Percentiles rank a stretch among this genome's conserved stretches.
phyloP scores from a whole-genome alignment of 2,888 invertebrate genomes.

The Trichopria drosophilae region DNA sequence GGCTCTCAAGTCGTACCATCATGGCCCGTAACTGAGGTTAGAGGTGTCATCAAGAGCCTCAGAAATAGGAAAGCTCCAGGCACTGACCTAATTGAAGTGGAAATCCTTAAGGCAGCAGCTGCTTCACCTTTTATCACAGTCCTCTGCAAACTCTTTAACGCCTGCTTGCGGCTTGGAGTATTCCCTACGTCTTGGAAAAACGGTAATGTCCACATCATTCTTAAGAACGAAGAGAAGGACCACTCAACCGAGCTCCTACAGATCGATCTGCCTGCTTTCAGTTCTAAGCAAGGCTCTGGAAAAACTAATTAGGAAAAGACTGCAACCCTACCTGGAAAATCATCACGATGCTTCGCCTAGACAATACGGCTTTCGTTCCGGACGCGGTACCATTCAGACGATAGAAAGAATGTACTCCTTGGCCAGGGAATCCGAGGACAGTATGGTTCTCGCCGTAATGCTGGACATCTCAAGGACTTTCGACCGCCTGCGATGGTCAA shows the following conservation, averaged over 20 bases:
- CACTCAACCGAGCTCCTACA: slow-evolving; percentile 23
- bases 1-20: too few relatives aligned
- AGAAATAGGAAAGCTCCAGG: slow-evolving; percentile 31
- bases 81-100: slow-evolving; percentile 29
- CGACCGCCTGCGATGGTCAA: too few relatives aligned
- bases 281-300: slow-evolving; percentile 29
- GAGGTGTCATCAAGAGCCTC: slow-evolving; percentile 5
- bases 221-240: slow-evolving; percentile 26
- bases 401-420: too few relatives aligned
- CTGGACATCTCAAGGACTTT: too few relatives aligned
- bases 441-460: too few relatives aligned
- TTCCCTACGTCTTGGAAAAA: slow-evolving; percentile 33
- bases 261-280: slow-evolving; percentile 25
- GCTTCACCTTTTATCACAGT: too few relatives aligned
- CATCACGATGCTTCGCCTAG: slow-evolving; percentile 20
- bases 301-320: slow-evolving; percentile 15
- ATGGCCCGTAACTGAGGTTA: too few relatives aligned
- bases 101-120: slow-evolving; percentile 18
- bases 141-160: slow-evolving; percentile 20
- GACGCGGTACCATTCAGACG: too few relatives aligned
- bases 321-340: slow-evolving; percentile 14
- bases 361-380: slow-evolving; percentile 28
- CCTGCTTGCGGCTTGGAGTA: slow-evolving; percentile 26
- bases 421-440: too few relatives aligned
- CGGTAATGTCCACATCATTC: too few relatives aligned